Percentiles rank a stretch among this genome's conserved stretches.
Conservation (phyloP, 1,140 invertebrate genomes). For the Drosophila gunungcola region DNA sequence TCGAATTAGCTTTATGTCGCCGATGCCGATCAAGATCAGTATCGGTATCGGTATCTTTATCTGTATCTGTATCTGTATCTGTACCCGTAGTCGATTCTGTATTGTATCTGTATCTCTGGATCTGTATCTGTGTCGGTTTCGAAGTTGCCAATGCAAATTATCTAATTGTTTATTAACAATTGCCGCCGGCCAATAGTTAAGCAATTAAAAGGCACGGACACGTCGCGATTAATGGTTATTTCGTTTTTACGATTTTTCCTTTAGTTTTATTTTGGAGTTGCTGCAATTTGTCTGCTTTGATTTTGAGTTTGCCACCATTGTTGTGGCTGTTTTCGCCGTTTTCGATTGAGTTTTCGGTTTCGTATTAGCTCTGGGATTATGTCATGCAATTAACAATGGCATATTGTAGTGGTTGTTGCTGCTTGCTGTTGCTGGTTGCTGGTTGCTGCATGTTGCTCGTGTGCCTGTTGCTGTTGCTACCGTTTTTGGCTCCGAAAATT, state of each 20-base stretch:
- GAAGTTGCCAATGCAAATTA: slow-evolving; percentile 64
- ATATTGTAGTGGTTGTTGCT: slow-evolving; percentile 56
- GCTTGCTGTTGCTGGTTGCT: slow-evolving; percentile 27
- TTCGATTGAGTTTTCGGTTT: slow-evolving; percentile 79
- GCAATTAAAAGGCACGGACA: slow-evolving; percentile 76
- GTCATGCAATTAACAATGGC: slow-evolving; percentile 83
- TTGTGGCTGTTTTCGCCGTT: slow-evolving; percentile 27
- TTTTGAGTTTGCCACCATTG: slow-evolving; percentile 53
- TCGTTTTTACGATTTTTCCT: slow-evolving; percentile 18
- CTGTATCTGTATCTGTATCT: slow-evolving; percentile 27
- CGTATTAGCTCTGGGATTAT: slow-evolving; percentile 75
- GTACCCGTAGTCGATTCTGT: background rate
- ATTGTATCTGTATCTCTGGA: slow-evolving; percentile 25
- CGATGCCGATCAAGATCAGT: slow-evolving; percentile 51
- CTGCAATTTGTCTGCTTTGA: slow-evolving; percentile 61
- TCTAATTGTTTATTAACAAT: slow-evolving; percentile 81
- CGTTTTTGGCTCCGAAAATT: slow-evolving; percentile 68
- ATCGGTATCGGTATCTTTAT: slow-evolving; percentile 45
- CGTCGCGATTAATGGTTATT: slow-evolving; percentile 29
- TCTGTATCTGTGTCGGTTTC: slow-evolving; percentile 25
- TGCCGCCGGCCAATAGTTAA: slow-evolving; percentile 75
- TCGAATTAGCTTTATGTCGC: slow-evolving; percentile 69
- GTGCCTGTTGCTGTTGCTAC: slow-evolving; percentile 51
- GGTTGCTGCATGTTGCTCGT: slow-evolving; percentile 47
- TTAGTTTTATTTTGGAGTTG: slow-evolving; percentile 40